phyloP scores from a whole-genome alignment of 2,797 vertebrate genomes.

The Rhinoraja longicauda region DNA sequence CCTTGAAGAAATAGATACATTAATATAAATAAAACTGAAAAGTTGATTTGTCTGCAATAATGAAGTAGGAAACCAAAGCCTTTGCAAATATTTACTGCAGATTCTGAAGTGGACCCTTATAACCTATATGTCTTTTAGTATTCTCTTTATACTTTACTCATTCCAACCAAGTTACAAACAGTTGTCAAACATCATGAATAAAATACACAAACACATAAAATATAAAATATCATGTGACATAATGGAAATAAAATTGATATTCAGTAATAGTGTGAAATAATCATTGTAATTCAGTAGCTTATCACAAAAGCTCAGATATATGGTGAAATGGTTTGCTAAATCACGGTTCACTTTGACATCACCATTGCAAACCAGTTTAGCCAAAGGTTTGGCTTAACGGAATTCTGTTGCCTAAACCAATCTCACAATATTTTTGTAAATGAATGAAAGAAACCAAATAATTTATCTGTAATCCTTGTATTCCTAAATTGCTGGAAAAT shows the following conservation, averaged over 20 bases:
- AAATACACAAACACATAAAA: background rate
- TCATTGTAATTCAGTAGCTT: background rate
- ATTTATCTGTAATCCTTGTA: background rate
- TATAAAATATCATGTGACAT: background rate
- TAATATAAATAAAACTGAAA: background rate
- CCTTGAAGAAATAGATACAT: slow-evolving; percentile 16
- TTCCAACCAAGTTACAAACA: background rate
- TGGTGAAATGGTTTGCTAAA: background rate
- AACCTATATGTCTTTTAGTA: background rate
- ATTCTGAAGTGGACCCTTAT: background rate
- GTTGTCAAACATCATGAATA: background rate
- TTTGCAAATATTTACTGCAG: background rate
- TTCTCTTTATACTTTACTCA: background rate
- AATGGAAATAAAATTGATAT: background rate
- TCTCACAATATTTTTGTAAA: background rate
- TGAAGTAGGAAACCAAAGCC: background rate
- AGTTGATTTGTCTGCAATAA: background rate
- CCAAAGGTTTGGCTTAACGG: background rate
- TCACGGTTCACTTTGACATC: background rate
- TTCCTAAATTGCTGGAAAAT: background rate
- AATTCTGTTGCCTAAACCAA: background rate
- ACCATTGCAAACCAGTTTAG: background rate
- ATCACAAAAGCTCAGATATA: background rate
- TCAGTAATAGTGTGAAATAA: background rate
- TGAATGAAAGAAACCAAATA: background rate